Evolutionary conservation across 2,888 invertebrate genomes (phyloP).

Genomic region (Mellilla xanthometata): DNA sequence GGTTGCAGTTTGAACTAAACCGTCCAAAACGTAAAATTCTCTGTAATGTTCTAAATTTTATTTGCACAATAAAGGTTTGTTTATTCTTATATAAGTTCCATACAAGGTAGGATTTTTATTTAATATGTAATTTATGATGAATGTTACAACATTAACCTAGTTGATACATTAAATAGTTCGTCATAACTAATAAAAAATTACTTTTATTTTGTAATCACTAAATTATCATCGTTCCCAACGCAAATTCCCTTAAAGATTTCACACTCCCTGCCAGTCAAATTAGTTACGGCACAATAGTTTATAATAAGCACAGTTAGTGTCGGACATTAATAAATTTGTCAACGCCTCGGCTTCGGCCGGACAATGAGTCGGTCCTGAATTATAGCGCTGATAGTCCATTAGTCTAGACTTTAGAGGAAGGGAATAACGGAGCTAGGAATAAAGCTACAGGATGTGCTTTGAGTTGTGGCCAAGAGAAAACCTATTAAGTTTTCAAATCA

Average conservation of each 20-base stretch:
- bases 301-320: conserved; percentile 67
- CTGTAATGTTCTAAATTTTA: no score
- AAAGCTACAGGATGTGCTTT: conserved; percentile 27
- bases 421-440: conserved; percentile 64
- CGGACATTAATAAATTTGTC: conserved; percentile 80
- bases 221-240: not conserved
- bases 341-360: conserved; percentile 73
- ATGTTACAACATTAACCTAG: no score
- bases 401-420: conserved; percentile 67
- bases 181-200: no score
- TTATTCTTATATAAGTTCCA: no score
- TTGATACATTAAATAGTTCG: no score
- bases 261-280: conserved; percentile 51
- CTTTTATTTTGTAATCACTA: not conserved
- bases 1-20: no score
- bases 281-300: conserved; percentile 54
- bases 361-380: conserved; percentile 76
- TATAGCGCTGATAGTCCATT: conserved; percentile 73
- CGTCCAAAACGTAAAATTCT: no score
- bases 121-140: no score
- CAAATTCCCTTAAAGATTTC: not conserved
- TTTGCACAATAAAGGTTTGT: no score
- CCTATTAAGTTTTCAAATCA: no score
- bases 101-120: no score
- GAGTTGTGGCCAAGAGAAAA: no score